Percentiles rank a stretch among this genome's conserved stretches.
phyloP scores from a whole-genome alignment of 2,888 invertebrate genomes.

The Eupsilia transversa region DNA sequence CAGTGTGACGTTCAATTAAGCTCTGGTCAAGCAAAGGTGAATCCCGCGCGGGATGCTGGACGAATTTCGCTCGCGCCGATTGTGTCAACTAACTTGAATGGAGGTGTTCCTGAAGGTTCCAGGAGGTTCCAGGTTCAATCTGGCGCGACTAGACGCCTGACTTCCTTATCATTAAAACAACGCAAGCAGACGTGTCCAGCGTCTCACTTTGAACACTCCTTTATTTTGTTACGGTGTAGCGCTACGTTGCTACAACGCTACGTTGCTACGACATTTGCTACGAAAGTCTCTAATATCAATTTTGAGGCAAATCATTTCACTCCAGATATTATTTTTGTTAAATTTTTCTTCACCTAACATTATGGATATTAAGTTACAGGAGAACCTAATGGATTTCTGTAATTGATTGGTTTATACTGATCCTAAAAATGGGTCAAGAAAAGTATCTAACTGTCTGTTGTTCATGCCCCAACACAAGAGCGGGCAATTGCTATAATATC shows the following conservation, averaged over 20 bases:
- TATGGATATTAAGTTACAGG: not conserved
- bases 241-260: slow-evolving; percentile 35
- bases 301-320: not conserved
- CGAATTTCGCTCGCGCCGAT: not conserved
- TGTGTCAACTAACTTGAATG: not conserved
- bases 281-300: not conserved
- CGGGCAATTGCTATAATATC: no score
- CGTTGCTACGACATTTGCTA: slow-evolving; percentile 27
- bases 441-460: not conserved
- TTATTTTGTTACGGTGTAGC: slow-evolving; percentile 14
- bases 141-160: no score
- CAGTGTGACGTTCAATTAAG: slow-evolving; percentile 21
- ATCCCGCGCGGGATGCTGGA: not conserved
- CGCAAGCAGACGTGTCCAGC: not conserved
- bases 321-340: not conserved
- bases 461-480: not conserved
- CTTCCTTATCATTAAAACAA: not conserved
- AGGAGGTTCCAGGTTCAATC: no score
- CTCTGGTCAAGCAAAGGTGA: not conserved
- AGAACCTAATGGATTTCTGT: not conserved
- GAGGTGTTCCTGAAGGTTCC: no score
- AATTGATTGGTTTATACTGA: not conserved
- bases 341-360: not conserved
- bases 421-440: not conserved
- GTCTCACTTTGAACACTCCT: not conserved